Conservation (phyloP, 2,888 invertebrate genomes). For the Molanna angustata region DNA sequence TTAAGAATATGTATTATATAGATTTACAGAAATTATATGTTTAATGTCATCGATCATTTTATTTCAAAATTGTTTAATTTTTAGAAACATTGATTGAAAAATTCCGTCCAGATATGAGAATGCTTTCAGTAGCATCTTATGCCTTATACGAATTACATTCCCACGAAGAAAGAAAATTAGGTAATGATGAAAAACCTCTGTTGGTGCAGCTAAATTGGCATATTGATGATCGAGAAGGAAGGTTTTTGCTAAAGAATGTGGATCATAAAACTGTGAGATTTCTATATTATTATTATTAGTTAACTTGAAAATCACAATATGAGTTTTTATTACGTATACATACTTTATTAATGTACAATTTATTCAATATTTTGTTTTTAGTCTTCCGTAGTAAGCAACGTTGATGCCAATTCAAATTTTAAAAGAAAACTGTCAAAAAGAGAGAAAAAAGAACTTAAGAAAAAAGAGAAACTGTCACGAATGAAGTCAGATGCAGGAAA, state of each 20-base stretch:
- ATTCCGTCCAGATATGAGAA: slow-evolving; percentile 98
- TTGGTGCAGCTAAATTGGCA: slow-evolving; percentile 99
- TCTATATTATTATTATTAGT: background rate
- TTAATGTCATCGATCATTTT: too few relatives aligned
- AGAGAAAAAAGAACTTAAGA: slow-evolving; percentile 97
- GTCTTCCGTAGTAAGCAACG: slow-evolving; percentile 64
- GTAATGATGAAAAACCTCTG: slow-evolving; percentile 90
- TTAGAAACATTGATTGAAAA: slow-evolving; percentile 92
- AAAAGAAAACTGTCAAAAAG: slow-evolving; percentile 93
- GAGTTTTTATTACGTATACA: too few relatives aligned
- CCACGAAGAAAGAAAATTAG: slow-evolving; percentile 84
- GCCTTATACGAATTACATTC: slow-evolving; percentile 74
- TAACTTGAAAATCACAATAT: too few relatives aligned
- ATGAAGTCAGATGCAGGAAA: slow-evolving; percentile 67
- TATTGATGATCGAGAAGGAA: slow-evolving; percentile 95
- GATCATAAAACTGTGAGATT: slow-evolving; percentile 73
- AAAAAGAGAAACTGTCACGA: slow-evolving; percentile 83
- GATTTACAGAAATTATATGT: background rate
- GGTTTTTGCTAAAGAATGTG: slow-evolving; percentile 89
- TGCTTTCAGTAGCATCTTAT: slow-evolving; percentile 77
- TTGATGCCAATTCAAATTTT: slow-evolving; percentile 79
- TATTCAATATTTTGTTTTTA: slow-evolving; percentile 35
- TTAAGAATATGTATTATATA: background rate
- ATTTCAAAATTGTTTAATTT: slow-evolving; percentile 17
- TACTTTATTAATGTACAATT: background rate